phyloP scores from a whole-genome alignment of 2,888 invertebrate genomes.

The Ormyrus nitidulus region DNA sequence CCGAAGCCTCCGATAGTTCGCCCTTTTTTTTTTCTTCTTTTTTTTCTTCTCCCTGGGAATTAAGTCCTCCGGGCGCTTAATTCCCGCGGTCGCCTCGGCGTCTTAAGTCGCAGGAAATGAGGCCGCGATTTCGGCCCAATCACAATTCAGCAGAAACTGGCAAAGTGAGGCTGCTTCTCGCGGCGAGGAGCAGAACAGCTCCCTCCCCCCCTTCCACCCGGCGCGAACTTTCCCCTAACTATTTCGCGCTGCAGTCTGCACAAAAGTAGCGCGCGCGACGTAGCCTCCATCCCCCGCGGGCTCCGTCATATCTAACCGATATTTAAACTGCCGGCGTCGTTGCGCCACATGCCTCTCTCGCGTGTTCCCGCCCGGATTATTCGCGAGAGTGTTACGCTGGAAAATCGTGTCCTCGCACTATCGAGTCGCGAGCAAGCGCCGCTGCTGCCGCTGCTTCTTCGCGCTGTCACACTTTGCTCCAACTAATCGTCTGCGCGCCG shows the following conservation, averaged over 20 bases:
- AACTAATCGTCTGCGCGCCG: too few relatives aligned
- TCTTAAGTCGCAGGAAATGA: conserved; percentile 30
- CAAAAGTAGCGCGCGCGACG: conserved; percentile 20
- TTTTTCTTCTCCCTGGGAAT: neutral
- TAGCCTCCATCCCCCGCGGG: conserved; percentile 1
- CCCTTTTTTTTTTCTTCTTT: too few relatives aligned
- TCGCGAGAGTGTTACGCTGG: too few relatives aligned
- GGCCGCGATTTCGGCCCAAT: conserved; percentile 58
- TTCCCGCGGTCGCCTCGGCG: conserved; percentile 41
- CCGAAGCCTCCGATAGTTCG: too few relatives aligned
- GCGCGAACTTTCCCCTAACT: conserved; percentile 20
- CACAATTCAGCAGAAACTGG: conserved; percentile 60
- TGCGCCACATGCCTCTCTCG: neutral
- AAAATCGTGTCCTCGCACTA: too few relatives aligned
- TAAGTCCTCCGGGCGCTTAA: conserved; percentile 26
- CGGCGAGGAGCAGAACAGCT: neutral
- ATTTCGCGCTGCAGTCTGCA: conserved; percentile 39
- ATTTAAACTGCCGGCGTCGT: conserved; percentile 20
- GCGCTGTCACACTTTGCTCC: too few relatives aligned
- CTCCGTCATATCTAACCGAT: conserved; percentile 7
- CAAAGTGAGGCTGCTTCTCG: conserved; percentile 60
- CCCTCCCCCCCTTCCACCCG: neutral
- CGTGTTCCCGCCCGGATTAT: neutral
- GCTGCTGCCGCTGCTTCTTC: too few relatives aligned
- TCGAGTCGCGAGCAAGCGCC: too few relatives aligned